Evolutionary conservation across 2,797 vertebrate species (phyloP).

Genomic region (Furcifer pardalis): DNA sequence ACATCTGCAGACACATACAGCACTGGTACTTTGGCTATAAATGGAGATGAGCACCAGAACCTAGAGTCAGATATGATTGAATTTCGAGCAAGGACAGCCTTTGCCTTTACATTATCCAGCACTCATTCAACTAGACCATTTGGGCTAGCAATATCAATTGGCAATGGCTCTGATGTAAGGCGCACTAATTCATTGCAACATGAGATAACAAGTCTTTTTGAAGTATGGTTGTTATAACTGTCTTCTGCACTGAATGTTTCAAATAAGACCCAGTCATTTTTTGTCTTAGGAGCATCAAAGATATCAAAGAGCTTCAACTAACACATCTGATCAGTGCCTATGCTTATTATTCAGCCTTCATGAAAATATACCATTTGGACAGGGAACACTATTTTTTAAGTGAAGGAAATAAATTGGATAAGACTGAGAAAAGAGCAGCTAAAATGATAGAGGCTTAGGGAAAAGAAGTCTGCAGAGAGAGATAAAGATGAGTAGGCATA

Average conservation of each 20-base stretch:
- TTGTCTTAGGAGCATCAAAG: not conserved
- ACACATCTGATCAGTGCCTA: not conserved
- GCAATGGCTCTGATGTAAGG: not conserved
- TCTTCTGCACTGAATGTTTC: not conserved
- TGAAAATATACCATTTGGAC: conserved; percentile 29
- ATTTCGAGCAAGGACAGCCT: too few relatives aligned
- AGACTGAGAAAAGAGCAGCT: conserved; percentile 35
- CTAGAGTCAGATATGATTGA: too few relatives aligned
- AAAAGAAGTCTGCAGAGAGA: conserved; percentile 56
- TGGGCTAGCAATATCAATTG: not conserved
- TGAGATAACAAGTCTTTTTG: not conserved
- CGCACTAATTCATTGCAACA: not conserved
- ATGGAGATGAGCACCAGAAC: too few relatives aligned
- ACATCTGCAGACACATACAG: too few relatives aligned
- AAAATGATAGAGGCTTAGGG: conserved; percentile 48
- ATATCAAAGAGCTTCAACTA: not conserved
- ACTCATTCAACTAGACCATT: not conserved
- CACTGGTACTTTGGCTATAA: too few relatives aligned
- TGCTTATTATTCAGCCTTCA: not conserved
- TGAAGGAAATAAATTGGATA: conserved; percentile 47
- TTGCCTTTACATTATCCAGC: too few relatives aligned
- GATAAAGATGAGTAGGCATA: conserved; percentile 61
- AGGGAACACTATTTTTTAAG: not conserved
- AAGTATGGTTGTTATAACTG: not conserved
- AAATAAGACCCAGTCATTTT: not conserved